Evolutionary conservation across 2,888 invertebrate genomes (phyloP), one percentile per base, ranked within the genome.

Genomic region (Lepidonotus clava): DNA sequence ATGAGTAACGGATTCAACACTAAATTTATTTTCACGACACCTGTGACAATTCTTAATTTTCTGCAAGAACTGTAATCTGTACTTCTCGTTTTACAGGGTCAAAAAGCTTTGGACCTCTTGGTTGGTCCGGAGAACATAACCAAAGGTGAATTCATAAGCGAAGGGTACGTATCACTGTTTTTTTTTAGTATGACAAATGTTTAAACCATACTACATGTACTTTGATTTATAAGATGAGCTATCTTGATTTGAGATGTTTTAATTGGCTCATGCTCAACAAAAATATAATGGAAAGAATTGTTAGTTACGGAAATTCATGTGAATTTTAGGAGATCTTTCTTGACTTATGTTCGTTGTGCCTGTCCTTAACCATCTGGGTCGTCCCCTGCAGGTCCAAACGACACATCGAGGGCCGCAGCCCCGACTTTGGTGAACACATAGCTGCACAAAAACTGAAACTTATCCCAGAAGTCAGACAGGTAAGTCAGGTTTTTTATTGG

Each of bases 131-230:
- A 88, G 38, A 86, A 90, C 24, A 94, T 88, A 94, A 95, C 91
- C 95, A 96, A 95, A 94, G 95, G 93, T 91, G 91, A 91, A 18
- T 89, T 92, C 28, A 91, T 92, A 24, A 88, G 53, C 14, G 91
- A 93, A 90, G 92, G 93, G 92, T 92, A 89, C 89, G 90, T 40
- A 28, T n/a, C n/a, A n/a, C n/a, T n/a, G n/a, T n/a, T n/a, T n/a
- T n/a, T n/a, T n/a, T n/a, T n/a, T n/a, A n/a, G n/a, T n/a, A n/a
- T n/a, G n/a, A n/a, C n/a, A n/a, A n/a, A n/a, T n/a, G n/a, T n/a
- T n/a, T n/a, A n/a, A n/a, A n/a, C n/a, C n/a, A n/a, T n/a, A n/a
- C n/a, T n/a, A n/a, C n/a, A n/a, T n/a, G n/a, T n/a, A n/a, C n/a
- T n/a, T n/a, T n/a, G n/a, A n/a, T n/a, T n/a, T n/a, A n/a, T n/a